phyloP scores from a whole-genome alignment of 2,797 vertebrate species.

The Knipowitschia caucasica region DNA sequence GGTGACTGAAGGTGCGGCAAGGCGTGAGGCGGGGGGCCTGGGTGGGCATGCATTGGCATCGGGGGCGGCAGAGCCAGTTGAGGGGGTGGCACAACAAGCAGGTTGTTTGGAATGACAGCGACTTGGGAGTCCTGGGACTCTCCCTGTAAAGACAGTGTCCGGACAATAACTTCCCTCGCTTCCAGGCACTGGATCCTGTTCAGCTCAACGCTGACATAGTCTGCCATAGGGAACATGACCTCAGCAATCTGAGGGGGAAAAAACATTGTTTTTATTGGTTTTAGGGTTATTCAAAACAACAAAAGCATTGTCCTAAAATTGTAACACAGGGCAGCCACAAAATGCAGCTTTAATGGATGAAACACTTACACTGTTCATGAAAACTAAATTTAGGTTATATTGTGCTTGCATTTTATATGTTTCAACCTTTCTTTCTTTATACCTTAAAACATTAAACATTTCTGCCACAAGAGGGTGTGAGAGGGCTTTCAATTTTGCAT shows the following conservation, averaged over 20 bases:
- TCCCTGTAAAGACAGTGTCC: conserved; percentile 90
- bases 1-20: conserved; percentile 62
- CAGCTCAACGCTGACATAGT: conserved; percentile 81
- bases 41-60: conserved; percentile 63
- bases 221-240: conserved; percentile 85
- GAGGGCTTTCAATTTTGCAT: conserved; percentile 28
- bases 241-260: conserved; percentile 83
- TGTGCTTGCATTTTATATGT: no score
- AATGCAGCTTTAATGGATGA: background rate
- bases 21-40: conserved; percentile 49
- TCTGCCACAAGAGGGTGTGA: conserved; percentile 61
- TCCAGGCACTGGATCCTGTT: conserved; percentile 85
- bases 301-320: background rate
- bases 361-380: no score
- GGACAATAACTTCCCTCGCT: conserved; percentile 85
- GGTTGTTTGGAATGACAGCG: conserved; percentile 84
- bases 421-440: no score
- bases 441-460: conserved; percentile 20
- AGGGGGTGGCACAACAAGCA: conserved; percentile 90
- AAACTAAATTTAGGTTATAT: no score
- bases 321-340: background rate
- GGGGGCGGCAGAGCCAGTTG: conserved; percentile 65
- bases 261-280: background rate
- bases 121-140: conserved; percentile 88
- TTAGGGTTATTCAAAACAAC: background rate